A percentile compares a stretch with the other conserved stretches of the same genome.
Conservation (phyloP, 2,888 invertebrate species). For the Drosophila glabriapex region DNA sequence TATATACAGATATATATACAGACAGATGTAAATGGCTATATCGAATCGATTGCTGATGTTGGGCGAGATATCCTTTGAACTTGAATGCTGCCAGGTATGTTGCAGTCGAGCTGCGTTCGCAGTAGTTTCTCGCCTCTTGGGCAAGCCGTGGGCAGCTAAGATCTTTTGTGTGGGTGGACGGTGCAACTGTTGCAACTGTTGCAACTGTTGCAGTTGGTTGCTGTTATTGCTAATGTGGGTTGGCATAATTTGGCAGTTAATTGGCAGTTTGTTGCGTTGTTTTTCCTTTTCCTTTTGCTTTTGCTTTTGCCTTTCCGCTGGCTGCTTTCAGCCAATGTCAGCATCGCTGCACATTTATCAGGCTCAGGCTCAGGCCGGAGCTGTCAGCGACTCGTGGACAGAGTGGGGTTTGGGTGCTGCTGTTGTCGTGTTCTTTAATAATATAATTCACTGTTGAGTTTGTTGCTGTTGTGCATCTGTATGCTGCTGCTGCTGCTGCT, state of each 20-base stretch:
- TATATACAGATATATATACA: no score
- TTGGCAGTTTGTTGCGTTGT: slow-evolving; percentile 64
- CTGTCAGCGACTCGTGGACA: slow-evolving; percentile 43
- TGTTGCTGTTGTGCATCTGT: slow-evolving; percentile 19
- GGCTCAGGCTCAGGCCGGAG: slow-evolving; percentile 63
- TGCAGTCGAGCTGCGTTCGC: slow-evolving; percentile 17
- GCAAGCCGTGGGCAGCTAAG: background rate
- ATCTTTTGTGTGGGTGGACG: slow-evolving; percentile 4
- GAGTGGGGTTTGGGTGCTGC: background rate
- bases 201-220: slow-evolving; percentile 38
- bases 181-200: slow-evolving; percentile 10
- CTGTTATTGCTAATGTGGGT: slow-evolving; percentile 22
- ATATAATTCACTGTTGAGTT: slow-evolving; percentile 28
- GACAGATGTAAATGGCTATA: background rate
- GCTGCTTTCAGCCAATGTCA: background rate
- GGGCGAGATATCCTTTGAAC: background rate
- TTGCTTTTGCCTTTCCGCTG: slow-evolving; percentile 30
- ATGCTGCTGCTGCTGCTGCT: slow-evolving; percentile 16
- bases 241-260: slow-evolving; percentile 78
- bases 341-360: slow-evolving; percentile 65
- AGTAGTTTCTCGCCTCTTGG: background rate
- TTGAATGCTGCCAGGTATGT: slow-evolving; percentile 16
- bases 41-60: background rate
- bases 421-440: slow-evolving; percentile 33
- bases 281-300: slow-evolving; percentile 8